phyloP scores from a whole-genome alignment of 1,140 invertebrate genomes.

The Papilio dardanus region DNA sequence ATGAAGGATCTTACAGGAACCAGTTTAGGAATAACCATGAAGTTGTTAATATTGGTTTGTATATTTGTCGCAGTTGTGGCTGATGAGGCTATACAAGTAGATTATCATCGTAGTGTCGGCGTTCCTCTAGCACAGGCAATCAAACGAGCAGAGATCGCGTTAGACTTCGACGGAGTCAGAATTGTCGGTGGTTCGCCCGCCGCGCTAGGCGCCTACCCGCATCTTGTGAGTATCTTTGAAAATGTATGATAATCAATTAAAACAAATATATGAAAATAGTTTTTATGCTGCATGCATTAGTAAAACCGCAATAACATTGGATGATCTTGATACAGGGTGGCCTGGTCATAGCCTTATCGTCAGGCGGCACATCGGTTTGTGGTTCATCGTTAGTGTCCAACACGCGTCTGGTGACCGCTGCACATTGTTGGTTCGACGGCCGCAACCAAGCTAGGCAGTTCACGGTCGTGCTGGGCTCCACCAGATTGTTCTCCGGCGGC shows the following conservation, averaged over 20 bases:
- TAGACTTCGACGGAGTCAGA: constrained; percentile 13
- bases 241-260: no score
- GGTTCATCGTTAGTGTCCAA: constrained; percentile 48
- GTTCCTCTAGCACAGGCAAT: neutral
- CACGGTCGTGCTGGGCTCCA: constrained; percentile 37
- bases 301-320: no score
- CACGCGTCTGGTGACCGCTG: constrained; percentile 47
- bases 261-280: no score
- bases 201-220: constrained; percentile 41
- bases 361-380: constrained; percentile 48
- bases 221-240: constrained; percentile 44
- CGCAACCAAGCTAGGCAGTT: constrained; percentile 33
- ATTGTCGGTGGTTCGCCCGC: constrained; percentile 28
- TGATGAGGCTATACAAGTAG: neutral
- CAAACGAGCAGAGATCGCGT: constrained; percentile 1
- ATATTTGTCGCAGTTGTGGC: neutral
- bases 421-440: constrained; percentile 48
- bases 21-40: neutral
- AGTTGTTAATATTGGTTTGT: constrained; percentile 3
- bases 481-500: constrained; percentile 48
- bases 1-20: neutral
- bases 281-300: no score
- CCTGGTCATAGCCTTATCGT: constrained; percentile 44
- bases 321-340: constrained; percentile 43
- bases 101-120: constrained; percentile 3